A percentile compares a stretch with the other conserved stretches of the same genome.
phyloP scores from a whole-genome alignment of 2,113 vertebrate species.

The Fulmarus glacialis region DNA sequence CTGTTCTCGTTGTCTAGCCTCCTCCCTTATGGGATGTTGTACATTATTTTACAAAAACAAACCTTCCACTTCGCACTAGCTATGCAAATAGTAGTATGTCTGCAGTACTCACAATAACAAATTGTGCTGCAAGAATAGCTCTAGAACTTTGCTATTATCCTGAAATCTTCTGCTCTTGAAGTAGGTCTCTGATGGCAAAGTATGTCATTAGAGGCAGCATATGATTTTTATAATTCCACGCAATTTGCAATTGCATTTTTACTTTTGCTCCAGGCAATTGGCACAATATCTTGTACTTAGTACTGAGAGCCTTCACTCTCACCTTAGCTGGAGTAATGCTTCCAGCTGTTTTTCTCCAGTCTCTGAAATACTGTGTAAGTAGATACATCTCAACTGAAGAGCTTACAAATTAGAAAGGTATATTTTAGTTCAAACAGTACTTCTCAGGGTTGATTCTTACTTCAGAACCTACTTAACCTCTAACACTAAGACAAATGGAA shows the following conservation, averaged over 20 bases:
- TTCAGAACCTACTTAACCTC: slow-evolving; percentile 48
- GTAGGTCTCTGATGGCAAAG: neutral
- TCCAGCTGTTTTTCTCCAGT: neutral
- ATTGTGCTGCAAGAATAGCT: neutral
- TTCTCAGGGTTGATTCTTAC: neutral
- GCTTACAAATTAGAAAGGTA: neutral
- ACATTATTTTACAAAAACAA: neutral
- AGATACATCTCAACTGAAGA: neutral
- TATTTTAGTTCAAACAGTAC: slow-evolving; percentile 19
- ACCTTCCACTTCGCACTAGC: neutral
- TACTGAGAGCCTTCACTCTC: neutral
- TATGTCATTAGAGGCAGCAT: neutral
- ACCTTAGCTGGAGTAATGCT: neutral
- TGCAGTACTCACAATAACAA: neutral
- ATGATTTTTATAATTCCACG: neutral
- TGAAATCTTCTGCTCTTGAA: neutral
- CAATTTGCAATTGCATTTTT: neutral
- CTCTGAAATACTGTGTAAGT: neutral
- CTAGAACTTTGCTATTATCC: neutral
- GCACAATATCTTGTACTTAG: neutral
- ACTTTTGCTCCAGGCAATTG: neutral
- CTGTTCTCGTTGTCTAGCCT: neutral
- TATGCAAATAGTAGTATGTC: neutral
- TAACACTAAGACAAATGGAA: slow-evolving; percentile 5
- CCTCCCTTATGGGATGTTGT: neutral